Evolutionary conservation across 2,797 vertebrate genomes (phyloP), one percentile per base, ranked within the genome.

Genomic region (Bucorvus abyssinicus): DNA sequence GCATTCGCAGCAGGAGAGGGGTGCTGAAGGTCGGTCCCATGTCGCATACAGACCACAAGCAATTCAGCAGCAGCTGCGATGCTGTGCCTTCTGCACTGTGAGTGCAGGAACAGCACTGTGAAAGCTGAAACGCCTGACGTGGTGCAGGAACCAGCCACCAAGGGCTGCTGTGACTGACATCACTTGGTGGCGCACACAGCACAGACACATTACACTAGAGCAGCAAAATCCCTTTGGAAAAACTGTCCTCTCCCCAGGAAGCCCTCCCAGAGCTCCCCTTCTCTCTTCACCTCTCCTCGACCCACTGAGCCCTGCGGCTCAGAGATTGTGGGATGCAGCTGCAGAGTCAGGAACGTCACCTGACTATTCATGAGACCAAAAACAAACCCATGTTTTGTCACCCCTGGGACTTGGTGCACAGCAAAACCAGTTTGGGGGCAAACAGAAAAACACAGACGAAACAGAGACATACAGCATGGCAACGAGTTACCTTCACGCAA

Each of bases 401-500:
- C 47, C 69, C 30, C 70, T 32, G 11, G 69, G 34, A 57, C 10
- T 32, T 10, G 7, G 14, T 7, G 40, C 57, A 61, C 22, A 49
- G 7, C 1, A 1, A 91, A 61, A 69, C 22, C 70, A 76, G 24
- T 45, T 4, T 69, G 57, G 84, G 38, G 49, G 52, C 45, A 82
- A 84, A 63, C 2, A 42, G 55, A 50, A 73, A 92, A 79, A 73
- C 6, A 42, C 3, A 30, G 83, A 60, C 10, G 21, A 60, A 91
- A 71, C 19, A 38, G 14, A 56, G 60, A 59, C 69, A 81, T 5
- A 57, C 15, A 69, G 32, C 7, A 49, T 6, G 27, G 52, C 47
- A 38, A 18, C 12, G 49, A 32, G 6, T 92, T 98, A 99, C 99
- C 99, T 99, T 99, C 47, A 99, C 90, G 95, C 99, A 99, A 95